Conservation (phyloP, 37 sponge, comb jelly and placozoan species). For the Crambe crambe region DNA sequence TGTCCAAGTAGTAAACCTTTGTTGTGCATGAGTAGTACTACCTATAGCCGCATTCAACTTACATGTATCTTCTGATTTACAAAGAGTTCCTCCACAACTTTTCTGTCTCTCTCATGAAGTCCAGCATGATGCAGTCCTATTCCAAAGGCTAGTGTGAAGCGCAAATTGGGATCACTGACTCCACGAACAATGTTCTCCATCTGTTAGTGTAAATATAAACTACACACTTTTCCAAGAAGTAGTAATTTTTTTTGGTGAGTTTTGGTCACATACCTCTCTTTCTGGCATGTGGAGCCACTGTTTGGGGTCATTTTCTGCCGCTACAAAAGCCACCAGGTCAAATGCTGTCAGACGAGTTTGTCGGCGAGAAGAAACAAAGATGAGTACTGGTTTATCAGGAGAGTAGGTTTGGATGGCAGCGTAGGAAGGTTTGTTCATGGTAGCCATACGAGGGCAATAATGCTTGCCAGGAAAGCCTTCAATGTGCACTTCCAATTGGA, state of each 20-base stretch:
- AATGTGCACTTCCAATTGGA: conserved; percentile 97
- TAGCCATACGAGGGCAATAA: conserved; percentile 99
- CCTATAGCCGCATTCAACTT: too few relatives aligned
- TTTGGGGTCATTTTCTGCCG: conserved; percentile 77
- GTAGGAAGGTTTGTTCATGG: conserved; percentile 99
- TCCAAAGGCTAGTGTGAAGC: conserved; percentile 89
- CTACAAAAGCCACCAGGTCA: conserved; percentile 87
- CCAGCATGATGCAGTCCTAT: conserved; percentile 99
- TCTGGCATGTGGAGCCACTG: conserved; percentile 97
- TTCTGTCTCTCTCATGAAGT: conserved; percentile 92
- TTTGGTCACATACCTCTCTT: conserved; percentile 55
- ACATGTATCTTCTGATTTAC: conserved; percentile 94
- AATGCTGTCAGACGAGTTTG: conserved; percentile 97
- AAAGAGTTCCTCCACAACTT: conserved; percentile 88
- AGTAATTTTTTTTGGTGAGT: too few relatives aligned
- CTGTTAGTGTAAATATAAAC: too few relatives aligned
- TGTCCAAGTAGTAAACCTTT: too few relatives aligned
- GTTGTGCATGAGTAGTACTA: too few relatives aligned
- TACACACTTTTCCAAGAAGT: too few relatives aligned
- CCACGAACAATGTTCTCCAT: conserved; percentile 55
- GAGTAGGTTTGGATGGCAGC: conserved; percentile 90
- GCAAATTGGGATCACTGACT: conserved; percentile 82
- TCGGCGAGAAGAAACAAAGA: conserved; percentile 97
- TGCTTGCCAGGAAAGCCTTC: conserved; percentile 96
- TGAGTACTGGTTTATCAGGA: conserved; percentile 89